Conservation (phyloP, 2,113 vertebrate genomes). For the Cavia aperea region DNA sequence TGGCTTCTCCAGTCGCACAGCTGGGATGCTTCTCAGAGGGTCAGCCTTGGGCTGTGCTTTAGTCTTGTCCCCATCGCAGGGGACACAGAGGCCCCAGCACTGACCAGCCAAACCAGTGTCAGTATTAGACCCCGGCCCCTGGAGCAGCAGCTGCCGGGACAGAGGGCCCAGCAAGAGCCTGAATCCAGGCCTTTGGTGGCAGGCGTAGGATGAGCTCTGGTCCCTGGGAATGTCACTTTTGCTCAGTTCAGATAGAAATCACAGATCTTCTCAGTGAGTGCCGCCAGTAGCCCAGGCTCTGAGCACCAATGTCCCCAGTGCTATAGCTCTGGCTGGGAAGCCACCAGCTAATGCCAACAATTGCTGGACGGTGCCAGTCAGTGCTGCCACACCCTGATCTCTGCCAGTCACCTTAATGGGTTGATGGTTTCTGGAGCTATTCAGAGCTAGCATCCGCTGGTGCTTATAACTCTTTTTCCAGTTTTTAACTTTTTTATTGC, state of each 20-base stretch:
- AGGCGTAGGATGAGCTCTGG: not conserved
- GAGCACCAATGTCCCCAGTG: not conserved
- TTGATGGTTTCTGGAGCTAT: not conserved
- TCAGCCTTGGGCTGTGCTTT: not conserved
- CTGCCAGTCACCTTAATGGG: not conserved
- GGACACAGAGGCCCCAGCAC: no score
- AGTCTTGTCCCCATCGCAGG: not conserved
- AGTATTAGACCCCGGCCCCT: not conserved
- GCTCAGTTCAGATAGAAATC: not conserved
- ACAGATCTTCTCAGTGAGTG: not conserved
- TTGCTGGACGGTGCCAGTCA: not conserved
- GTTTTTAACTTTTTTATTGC: not conserved
- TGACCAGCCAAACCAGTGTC: fast-evolving
- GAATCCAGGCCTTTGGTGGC: not conserved
- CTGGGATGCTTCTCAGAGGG: not conserved
- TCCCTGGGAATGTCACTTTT: not conserved
- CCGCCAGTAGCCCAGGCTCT: not conserved
- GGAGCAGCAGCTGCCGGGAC: not conserved
- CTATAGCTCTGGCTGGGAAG: not conserved
- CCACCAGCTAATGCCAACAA: not conserved
- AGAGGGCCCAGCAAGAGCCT: not conserved
- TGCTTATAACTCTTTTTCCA: not conserved
- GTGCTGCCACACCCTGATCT: not conserved
- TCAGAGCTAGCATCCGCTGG: not conserved
- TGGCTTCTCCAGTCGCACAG: not conserved